Base-by-base conservation (phyloP, 2,888 invertebrate genomes). In the Ochropleura plecta region DNA sequence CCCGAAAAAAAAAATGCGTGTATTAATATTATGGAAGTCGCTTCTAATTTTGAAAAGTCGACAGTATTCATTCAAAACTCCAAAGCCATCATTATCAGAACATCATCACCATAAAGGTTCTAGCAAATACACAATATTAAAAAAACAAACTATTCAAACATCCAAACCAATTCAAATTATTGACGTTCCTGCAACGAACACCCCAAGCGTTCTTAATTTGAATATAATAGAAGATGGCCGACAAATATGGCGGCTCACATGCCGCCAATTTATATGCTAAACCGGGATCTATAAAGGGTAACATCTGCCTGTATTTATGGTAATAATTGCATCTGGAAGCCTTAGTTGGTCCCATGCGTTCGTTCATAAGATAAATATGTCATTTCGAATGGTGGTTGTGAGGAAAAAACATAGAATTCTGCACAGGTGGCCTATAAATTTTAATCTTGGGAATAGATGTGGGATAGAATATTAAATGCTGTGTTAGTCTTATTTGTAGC, bases 211-310 rank as follows among this genome's bases (percentile, higher is more conserved):
- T 91, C 92, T 90, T 90, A 89, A 94, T 94, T 95, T 94, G 93
- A 95, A 95, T 94, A 94, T 93, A 95, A 94, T 95, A 94, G 92
- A 92, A 92, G 91, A 94, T 92, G 91, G 90, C 88, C 80, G 83
- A 81, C 88, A 87, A 90, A 91, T 87, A 90, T 90, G 90, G 90
- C 88, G 73, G 82, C 83, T 89, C 85, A 88, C 87, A 88, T 89
- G 88, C 88, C 81, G 85, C 87, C 91, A 92, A 93, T 93, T 93
- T 93, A 92, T 91, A 94, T 93, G 93, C 92, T 91, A 93, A 93
- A 88, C 86, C 77, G 69, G 73, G 81, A 72, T 79, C 82, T 83
- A 80, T 83, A 88, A 89, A 88, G 86, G 86, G 86, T 86, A 85
- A 78, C 92, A 90, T 90, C 89, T 90, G 90, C 89, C 82, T 74